Evolutionary conservation across 92 coral and sea anemone species (phyloP).

Genomic region (Epizoanthus rinbou): DNA sequence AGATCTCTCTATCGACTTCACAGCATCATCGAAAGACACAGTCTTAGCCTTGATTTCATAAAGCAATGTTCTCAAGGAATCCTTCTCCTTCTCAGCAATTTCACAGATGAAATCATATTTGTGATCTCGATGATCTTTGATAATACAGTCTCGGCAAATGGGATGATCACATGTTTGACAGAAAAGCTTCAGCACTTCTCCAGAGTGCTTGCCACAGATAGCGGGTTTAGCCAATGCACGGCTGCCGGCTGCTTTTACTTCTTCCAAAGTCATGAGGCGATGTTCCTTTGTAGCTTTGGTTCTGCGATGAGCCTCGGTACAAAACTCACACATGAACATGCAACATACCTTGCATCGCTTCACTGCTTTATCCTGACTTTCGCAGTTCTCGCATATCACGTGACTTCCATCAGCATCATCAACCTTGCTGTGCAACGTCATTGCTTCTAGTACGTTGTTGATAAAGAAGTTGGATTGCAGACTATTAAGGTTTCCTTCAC

Average conservation of each 20-base stretch:
- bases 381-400: slow-evolving; percentile 59
- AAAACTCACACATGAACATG: slow-evolving; percentile 58
- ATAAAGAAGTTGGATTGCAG: slow-evolving; percentile 73
- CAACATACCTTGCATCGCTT: slow-evolving; percentile 63
- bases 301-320: slow-evolving; percentile 63
- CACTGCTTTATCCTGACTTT: slow-evolving; percentile 49
- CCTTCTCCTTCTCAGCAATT: slow-evolving; percentile 50
- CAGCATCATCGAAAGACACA: not conserved
- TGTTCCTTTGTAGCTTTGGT: slow-evolving; percentile 47
- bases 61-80: slow-evolving; percentile 11
- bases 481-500: slow-evolving; percentile 48
- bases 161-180: slow-evolving; percentile 66
- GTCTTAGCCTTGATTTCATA: slow-evolving; percentile 14
- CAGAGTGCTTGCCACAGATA: slow-evolving; percentile 65
- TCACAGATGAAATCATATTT: slow-evolving; percentile 65
- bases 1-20: slow-evolving; percentile 16
- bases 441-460: slow-evolving; percentile 59
- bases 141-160: slow-evolving; percentile 74
- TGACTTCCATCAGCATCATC: slow-evolving; percentile 1
- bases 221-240: slow-evolving; percentile 55
- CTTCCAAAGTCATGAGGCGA: slow-evolving; percentile 56
- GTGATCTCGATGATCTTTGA: slow-evolving; percentile 74
- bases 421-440: slow-evolving; percentile 26
- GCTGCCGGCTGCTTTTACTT: slow-evolving; percentile 51
- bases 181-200: slow-evolving; percentile 66